These are phyloP conservation scores for Araneus ventricosus DNA, from an alignment of 1,140 invertebrate genomes.

Conservation along the genomic window DNA sequence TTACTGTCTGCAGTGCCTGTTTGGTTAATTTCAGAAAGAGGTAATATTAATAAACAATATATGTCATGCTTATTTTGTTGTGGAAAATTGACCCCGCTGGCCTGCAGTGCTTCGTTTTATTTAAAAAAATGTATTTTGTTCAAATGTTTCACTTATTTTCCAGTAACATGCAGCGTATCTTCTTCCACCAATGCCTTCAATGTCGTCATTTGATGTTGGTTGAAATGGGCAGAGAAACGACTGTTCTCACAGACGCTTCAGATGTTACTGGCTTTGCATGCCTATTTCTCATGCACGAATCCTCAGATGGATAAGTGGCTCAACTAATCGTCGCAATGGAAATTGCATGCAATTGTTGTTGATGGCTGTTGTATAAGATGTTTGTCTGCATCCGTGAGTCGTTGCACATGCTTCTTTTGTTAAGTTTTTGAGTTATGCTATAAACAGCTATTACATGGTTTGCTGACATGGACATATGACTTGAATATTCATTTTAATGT, in stretches of 20 bases:
- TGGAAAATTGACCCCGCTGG: conserved; percentile 56
- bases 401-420: conserved; percentile 68
- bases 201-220: conserved; percentile 73
- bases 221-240: conserved; percentile 75
- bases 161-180: conserved; percentile 73
- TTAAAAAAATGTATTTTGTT: conserved; percentile 65
- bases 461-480: not conserved
- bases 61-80: conserved; percentile 48
- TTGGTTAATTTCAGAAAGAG: not conserved
- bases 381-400: conserved; percentile 71
- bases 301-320: conserved; percentile 38
- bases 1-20: not conserved
- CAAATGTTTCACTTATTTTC: conserved; percentile 71
- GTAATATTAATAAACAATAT: not conserved
- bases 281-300: conserved; percentile 50
- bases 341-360: conserved; percentile 73
- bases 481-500: not conserved
- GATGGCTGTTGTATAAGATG: conserved; percentile 63
- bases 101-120: conserved; percentile 66
- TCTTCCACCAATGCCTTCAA: conserved; percentile 62
- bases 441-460: conserved; percentile 15
- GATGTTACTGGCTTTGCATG: conserved; percentile 74
- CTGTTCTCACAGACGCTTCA: conserved; percentile 70
- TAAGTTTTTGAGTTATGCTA: conserved; percentile 50
- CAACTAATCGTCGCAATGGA: conserved; percentile 52